phyloP scores from a whole-genome alignment of 2,113 vertebrate species.

The Varanus salvator region DNA sequence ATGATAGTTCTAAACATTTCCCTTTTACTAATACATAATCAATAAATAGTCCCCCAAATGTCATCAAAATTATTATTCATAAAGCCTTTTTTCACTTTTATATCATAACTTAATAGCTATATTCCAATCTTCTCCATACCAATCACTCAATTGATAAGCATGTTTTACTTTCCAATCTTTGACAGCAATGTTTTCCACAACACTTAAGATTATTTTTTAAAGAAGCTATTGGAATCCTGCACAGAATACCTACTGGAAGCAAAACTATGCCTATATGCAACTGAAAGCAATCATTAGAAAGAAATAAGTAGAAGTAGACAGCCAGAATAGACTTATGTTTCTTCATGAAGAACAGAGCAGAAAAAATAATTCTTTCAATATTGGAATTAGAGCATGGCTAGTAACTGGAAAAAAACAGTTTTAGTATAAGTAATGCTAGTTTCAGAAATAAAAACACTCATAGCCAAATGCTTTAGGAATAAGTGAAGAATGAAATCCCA shows the following conservation, averaged over 20 bases:
- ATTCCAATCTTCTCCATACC: no score
- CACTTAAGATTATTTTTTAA: conserved; percentile 63
- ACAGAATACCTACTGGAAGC: conserved; percentile 45
- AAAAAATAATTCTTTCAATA: not conserved
- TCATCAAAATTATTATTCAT: no score
- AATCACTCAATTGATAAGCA: no score
- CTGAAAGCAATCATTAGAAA: conserved; percentile 20
- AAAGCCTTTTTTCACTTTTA: no score
- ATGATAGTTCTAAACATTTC: no score
- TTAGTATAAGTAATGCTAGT: not conserved
- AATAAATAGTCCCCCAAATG: no score
- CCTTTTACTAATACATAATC: no score
- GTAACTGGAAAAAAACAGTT: conserved; percentile 36
- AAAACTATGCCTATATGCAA: conserved; percentile 36
- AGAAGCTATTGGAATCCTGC: conserved; percentile 49
- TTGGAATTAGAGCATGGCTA: not conserved
- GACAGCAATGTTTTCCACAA: conserved; percentile 40
- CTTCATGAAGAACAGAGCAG: conserved; percentile 1
- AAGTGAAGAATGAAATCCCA: conserved; percentile 43
- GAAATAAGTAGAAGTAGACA: conserved; percentile 38
- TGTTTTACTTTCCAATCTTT: no score
- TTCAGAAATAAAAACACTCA: conserved; percentile 32
- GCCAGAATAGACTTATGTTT: conserved; percentile 15
- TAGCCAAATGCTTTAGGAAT: conserved; percentile 18
- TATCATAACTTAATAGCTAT: no score